Evolutionary conservation across 2,113 vertebrate genomes (phyloP).

Genomic region (Phalacrocorax brasilianus): DNA sequence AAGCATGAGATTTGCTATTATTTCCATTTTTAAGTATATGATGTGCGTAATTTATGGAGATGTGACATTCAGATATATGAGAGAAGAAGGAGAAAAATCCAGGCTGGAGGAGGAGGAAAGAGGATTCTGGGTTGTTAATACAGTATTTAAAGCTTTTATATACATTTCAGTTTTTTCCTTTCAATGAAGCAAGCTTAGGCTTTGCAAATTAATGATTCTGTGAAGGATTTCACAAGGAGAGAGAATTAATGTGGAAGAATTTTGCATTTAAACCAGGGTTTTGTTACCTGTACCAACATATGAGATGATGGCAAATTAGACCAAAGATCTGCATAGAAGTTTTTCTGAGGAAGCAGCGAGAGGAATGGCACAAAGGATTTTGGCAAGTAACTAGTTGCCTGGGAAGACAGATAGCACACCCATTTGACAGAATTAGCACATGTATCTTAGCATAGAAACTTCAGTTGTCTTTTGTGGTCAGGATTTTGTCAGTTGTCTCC

Average conservation of each 20-base stretch:
- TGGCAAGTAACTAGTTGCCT: background rate
- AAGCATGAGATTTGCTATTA: background rate
- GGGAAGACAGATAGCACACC: background rate
- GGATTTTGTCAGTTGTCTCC: constrained; percentile 5
- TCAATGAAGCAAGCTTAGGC: background rate
- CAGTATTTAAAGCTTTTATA: background rate
- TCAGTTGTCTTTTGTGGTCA: background rate
- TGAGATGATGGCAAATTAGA: background rate
- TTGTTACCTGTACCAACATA: background rate
- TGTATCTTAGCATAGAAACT: background rate
- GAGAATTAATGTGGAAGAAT: background rate
- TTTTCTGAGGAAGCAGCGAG: background rate
- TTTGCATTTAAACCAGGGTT: background rate
- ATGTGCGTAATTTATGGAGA: background rate
- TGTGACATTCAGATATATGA: background rate
- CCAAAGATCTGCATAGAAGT: background rate
- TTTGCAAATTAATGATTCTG: background rate
- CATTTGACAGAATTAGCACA: background rate
- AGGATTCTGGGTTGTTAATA: background rate
- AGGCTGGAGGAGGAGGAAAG: background rate
- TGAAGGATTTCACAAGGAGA: background rate
- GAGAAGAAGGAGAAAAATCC: background rate
- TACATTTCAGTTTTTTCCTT: background rate
- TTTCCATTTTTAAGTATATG: background rate
- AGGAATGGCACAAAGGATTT: background rate